Percentiles rank a stretch among this genome's conserved stretches.
phyloP scores from a whole-genome alignment of 2,797 vertebrate species.

The Chrosomus eos region DNA sequence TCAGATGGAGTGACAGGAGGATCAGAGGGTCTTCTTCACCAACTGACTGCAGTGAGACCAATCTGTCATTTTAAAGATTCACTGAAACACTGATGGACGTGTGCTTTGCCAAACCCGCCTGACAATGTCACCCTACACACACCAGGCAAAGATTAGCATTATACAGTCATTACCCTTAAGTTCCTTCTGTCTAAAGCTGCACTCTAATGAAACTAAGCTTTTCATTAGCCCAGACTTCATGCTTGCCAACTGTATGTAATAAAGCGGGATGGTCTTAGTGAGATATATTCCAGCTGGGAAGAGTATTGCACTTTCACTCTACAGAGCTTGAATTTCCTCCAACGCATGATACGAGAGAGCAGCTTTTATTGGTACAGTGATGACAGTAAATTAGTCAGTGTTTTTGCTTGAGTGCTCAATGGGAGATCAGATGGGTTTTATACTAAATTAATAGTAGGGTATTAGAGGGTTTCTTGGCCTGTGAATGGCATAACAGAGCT shows the following conservation, averaged over 20 bases:
- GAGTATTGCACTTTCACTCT: conserved; percentile 21
- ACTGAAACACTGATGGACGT: conserved; percentile 1
- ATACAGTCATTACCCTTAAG: conserved; percentile 27
- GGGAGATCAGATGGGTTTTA: conserved; percentile 25
- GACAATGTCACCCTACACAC: conserved; percentile 10
- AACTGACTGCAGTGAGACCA: not conserved
- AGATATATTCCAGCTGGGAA: conserved; percentile 19
- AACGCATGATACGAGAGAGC: conserved; percentile 26
- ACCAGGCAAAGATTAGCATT: conserved; percentile 47
- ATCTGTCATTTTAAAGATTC: conserved; percentile 21
- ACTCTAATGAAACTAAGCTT: conserved; percentile 45
- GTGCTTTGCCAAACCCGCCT: conserved; percentile 33
- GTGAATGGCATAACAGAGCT: conserved; percentile 35
- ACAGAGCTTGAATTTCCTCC: conserved; percentile 22
- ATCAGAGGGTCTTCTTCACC: conserved; percentile 24
- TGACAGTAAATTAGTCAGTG: conserved; percentile 40
- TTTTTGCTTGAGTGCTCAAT: conserved; percentile 24
- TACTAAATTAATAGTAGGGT: conserved; percentile 16
- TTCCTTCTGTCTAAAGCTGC: conserved; percentile 20
- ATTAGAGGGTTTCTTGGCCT: conserved; percentile 29
- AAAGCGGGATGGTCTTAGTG: conserved; percentile 11
- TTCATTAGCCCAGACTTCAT: conserved; percentile 40
- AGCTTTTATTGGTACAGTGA: conserved; percentile 28
- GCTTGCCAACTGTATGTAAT: conserved; percentile 38
- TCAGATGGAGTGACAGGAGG: conserved; percentile 34